Evolutionary conservation across 2,888 invertebrate species (phyloP), one percentile per base, ranked within the genome.

Genomic region (Parelbella ahira): DNA sequence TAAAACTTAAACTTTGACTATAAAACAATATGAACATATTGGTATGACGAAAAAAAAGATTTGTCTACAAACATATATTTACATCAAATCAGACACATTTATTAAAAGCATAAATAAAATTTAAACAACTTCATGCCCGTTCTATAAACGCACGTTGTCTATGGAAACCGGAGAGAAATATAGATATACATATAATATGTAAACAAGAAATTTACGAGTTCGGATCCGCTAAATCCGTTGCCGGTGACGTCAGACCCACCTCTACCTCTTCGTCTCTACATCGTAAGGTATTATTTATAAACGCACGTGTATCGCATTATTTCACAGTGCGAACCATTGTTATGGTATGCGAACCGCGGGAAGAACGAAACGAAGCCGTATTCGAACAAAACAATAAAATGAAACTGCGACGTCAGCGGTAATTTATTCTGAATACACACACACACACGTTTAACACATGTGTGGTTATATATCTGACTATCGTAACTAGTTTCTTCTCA

Each of bases 221-320:
- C 49, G 45, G 54, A 61, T 60, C 51, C 49, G 58, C 51, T 56
- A 64, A 54, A 70, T 60, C 62, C 56, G 55, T 60, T 50, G 48
- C 19, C 37, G 50, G 51, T 74, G 73, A 72, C 69, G 76, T 73
- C 68, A 77, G 50, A 44, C 44, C 41, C 28, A 44, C 45, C 44
- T 50, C 51, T 10, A 11, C 48, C 39, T 32, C n/a, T n/a, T 27
- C 50, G 44, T 50, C 43, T 36, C 34, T 36, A 38, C 49, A 49
- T 49, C 44, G 41, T 46, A 48, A 48, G 46, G 45, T 51, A 53
- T 60, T 63, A 60, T 62, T 62, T 54, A 58, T 58, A 54, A 44
- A 51, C 50, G 47, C 56, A 53, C 50, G 48, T 49, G 49, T 46
- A 41, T 44, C 9, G 44, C 48, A 50, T 37, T 50, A 51, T 53